Evolutionary conservation across 2,888 invertebrate genomes (phyloP), one percentile per base, ranked within the genome.

Genomic region (Pyrochroa serraticornis): DNA sequence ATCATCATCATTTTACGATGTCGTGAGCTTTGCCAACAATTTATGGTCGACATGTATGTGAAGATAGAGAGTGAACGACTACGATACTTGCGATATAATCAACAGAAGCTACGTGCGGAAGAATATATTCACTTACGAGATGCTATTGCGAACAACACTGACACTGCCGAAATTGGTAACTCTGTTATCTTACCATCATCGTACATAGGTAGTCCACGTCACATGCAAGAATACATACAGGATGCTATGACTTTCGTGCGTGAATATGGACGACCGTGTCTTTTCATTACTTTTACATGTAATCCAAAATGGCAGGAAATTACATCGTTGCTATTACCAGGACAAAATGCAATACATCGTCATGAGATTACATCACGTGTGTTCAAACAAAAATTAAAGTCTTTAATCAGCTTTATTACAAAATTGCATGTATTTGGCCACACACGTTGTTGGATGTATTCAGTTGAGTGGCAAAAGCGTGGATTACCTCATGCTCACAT

Each of bases 251-350:
- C 77, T 7, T 74, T 78, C 43, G 79, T 81, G 3, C 32, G 71
- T 34, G 73, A 74, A 57, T 76, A 63, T 71, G 80, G 81, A 12
- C 44, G 52, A 12, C 63, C 66, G 3, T 50, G 51, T 13, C 63
- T 78, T n/a, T 81, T 80, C 62, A 63, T 80, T 5, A 80, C 79
- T n/a, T 71, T 79, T 63, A 79, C 80, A 1, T 78, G 77, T 57
- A 80, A 80, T 67, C 78, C 77, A 1, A 73, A 72, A 48, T 80
- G 79, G 77, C 55, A 47, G 65, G 64, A 64, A 57, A 65, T 67
- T 30, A 33, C 10, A 50, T 61, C 50, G 51, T 57, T 45, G 37
- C 34, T 60, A 37, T 30, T 62, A 9, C 55, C 48, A 7, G 52
- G 59, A 7, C 62, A 61, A 59, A 31, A 3, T n/a, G n/a, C n/a